Evolutionary conservation across 2,113 vertebrate genomes (phyloP).

Genomic region (Chitala chitala): DNA sequence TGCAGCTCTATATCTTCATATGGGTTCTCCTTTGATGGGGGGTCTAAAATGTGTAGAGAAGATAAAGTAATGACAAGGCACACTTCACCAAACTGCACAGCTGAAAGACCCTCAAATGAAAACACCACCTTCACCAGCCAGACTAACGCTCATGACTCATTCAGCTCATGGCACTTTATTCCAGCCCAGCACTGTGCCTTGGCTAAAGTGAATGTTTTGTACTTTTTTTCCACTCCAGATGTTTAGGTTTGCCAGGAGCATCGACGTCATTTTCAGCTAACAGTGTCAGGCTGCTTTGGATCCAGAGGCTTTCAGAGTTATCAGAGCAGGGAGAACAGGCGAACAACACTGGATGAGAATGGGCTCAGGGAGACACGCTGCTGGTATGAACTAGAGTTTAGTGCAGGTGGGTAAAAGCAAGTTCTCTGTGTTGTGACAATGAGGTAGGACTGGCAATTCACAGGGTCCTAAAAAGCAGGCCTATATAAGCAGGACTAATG

Average conservation of each 20-base stretch:
- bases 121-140: neutral
- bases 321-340: no score
- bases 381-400: no score
- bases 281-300: neutral
- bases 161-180: neutral
- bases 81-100: no score
- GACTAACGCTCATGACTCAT: neutral
- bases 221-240: conserved; percentile 44
- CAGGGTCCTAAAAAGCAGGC: no score
- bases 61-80: neutral
- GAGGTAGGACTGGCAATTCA: no score
- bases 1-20: conserved; percentile 94
- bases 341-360: neutral
- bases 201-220: conserved; percentile 23
- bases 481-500: no score
- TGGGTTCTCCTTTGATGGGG: conserved; percentile 88
- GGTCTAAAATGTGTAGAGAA: conserved; percentile 67
- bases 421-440: no score
- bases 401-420: no score
- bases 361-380: neutral
- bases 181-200: neutral
- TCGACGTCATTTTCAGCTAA: conserved; percentile 6
- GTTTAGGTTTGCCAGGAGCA: conserved; percentile 32
- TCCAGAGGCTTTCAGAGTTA: no score
- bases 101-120: no score